phyloP scores from a whole-genome alignment of 1,140 invertebrate genomes.

The Muscidifurax raptorellus region DNA sequence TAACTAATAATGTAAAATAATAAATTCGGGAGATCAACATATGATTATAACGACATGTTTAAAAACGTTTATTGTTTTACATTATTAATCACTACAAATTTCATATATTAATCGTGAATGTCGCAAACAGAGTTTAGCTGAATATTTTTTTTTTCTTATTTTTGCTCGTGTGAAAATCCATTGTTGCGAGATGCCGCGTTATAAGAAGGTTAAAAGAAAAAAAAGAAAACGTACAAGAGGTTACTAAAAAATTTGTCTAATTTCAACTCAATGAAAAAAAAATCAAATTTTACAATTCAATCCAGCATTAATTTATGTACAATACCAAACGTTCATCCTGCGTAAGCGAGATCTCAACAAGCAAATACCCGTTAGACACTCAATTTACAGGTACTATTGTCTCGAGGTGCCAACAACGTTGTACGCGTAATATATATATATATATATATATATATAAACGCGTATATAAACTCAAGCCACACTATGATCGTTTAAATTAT shows the following conservation, averaged over 20 bases:
- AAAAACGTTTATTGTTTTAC: constrained; percentile 31
- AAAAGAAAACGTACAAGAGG: background rate
- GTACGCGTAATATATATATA: background rate
- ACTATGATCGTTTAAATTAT: background rate
- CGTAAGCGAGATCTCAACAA: constrained; percentile 15
- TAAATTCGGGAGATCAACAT: background rate
- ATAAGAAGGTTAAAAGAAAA: constrained; percentile 17
- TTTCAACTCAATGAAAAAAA: constrained; percentile 33
- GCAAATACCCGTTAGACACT: background rate
- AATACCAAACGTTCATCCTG: constrained; percentile 33
- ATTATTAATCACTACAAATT: constrained; percentile 22
- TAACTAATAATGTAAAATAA: constrained; percentile 27
- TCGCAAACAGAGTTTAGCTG: background rate
- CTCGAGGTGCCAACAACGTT: background rate
- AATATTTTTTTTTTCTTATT: background rate
- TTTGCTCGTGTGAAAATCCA: background rate
- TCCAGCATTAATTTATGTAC: constrained; percentile 45
- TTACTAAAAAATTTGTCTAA: constrained; percentile 42
- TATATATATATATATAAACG: background rate
- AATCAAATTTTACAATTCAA: constrained; percentile 43
- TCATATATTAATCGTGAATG: background rate
- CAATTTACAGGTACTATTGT: constrained; percentile 24
- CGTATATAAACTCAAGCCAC: background rate
- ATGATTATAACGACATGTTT: background rate
- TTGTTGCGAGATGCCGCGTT: background rate